Conservation (phyloP, 2,888 invertebrate genomes). For the Hyalella azteca region DNA sequence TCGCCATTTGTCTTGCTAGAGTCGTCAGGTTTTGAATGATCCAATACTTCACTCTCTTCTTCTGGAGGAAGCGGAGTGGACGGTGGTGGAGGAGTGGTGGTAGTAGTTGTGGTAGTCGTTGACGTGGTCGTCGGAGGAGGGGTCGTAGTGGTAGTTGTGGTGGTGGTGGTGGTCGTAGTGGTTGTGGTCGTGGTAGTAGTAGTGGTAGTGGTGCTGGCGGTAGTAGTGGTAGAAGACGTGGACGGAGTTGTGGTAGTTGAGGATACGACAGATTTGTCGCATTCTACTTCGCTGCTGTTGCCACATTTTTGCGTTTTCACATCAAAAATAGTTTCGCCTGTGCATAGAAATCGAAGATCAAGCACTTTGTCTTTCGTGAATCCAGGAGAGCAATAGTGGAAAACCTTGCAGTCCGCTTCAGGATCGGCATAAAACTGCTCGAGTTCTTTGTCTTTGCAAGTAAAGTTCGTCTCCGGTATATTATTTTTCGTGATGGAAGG, state of each 20-base stretch:
- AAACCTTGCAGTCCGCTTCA: slow-evolving; percentile 68
- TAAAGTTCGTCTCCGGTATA: slow-evolving; percentile 64
- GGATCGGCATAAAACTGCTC: slow-evolving; percentile 69
- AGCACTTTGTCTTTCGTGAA: slow-evolving; percentile 68
- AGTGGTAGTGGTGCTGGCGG: background rate
- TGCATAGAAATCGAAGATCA: slow-evolving; percentile 70
- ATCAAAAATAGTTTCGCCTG: slow-evolving; percentile 68
- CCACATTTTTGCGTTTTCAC: slow-evolving; percentile 67
- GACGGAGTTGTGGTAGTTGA: slow-evolving; percentile 12
- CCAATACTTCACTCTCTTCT: background rate
- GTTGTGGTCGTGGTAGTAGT: slow-evolving; percentile 20
- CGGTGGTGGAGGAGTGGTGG: slow-evolving; percentile 31
- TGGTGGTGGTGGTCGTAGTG: slow-evolving; percentile 19
- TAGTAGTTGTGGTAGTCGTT: slow-evolving; percentile 28
- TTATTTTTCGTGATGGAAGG: slow-evolving; percentile 42
- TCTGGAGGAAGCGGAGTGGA: slow-evolving; percentile 11
- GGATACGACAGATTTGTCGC: slow-evolving; percentile 11
- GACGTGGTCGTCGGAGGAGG: background rate
- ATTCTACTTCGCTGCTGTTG: slow-evolving; percentile 61
- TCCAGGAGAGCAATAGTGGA: slow-evolving; percentile 71
- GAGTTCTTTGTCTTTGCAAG: slow-evolving; percentile 67
- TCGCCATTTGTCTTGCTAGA: background rate
- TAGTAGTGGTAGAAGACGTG: background rate
- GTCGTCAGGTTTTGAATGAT: background rate
- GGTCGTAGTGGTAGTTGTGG: slow-evolving; percentile 35